phyloP scores from a whole-genome alignment of 2,888 invertebrate species.

The Oscheius sp. region DNA sequence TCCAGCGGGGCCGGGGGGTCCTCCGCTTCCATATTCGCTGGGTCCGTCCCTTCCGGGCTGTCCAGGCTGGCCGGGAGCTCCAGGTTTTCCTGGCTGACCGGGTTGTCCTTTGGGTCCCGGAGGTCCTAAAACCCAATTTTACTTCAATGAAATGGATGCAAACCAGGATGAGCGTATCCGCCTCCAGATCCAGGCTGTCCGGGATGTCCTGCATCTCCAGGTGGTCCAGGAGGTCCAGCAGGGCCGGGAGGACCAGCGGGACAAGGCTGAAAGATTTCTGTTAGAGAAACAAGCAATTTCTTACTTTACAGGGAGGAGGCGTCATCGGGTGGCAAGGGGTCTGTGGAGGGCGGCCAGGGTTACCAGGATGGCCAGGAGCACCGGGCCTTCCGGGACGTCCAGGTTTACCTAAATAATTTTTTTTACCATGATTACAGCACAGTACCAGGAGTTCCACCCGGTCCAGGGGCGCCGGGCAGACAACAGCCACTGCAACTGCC shows the following conservation, averaged over 20 bases:
- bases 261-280: slow-evolving; percentile 54
- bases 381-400: slow-evolving; percentile 64
- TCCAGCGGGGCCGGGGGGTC: slow-evolving; percentile 63
- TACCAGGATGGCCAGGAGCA: slow-evolving; percentile 63
- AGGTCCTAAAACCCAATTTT: slow-evolving; percentile 38
- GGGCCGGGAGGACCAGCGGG: slow-evolving; percentile 61
- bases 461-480: slow-evolving; percentile 60
- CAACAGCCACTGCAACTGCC: slow-evolving; percentile 68
- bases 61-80: slow-evolving; percentile 64
- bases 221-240: slow-evolving; percentile 58
- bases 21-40: slow-evolving; percentile 35
- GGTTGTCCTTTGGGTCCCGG: slow-evolving; percentile 59
- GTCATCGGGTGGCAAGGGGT: slow-evolving; percentile 66
- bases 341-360: slow-evolving; percentile 64
- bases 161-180: slow-evolving; percentile 52
- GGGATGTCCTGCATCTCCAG: slow-evolving; percentile 54
- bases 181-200: slow-evolving; percentile 58
- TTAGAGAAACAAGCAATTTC: slow-evolving; percentile 54
- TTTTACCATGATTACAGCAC: too few species aligned
- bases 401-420: slow-evolving; percentile 13
- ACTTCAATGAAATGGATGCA: too few species aligned
- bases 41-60: slow-evolving; percentile 62
- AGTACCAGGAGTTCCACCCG: slow-evolving; percentile 59
- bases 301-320: slow-evolving; percentile 62
- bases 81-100: slow-evolving; percentile 60